Evolutionary conservation across 2,113 vertebrate species (phyloP).

Genomic region (Halcyon senegalensis): DNA sequence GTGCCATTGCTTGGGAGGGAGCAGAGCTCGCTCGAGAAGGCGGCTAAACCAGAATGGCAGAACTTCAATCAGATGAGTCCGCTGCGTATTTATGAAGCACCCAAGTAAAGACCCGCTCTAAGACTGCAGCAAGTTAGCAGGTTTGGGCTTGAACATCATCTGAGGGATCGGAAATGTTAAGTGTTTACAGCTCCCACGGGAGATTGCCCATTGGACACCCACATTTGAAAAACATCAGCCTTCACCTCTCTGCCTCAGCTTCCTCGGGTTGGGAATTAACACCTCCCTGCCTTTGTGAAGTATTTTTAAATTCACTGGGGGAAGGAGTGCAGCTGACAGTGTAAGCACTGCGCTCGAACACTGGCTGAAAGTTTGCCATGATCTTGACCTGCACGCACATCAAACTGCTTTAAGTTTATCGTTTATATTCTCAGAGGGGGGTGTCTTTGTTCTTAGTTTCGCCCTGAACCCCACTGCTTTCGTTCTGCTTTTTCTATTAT

Average conservation of each 20-base stretch:
- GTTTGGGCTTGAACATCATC: background rate
- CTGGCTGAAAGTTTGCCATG: background rate
- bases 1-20: background rate
- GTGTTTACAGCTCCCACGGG: background rate
- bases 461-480: background rate
- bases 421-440: background rate
- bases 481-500: background rate
- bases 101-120: background rate
- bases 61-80: background rate
- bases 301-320: background rate
- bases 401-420: background rate
- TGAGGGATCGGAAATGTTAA: background rate
- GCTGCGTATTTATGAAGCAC: background rate
- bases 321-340: background rate
- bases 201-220: background rate
- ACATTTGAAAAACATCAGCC: background rate
- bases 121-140: background rate
- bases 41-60: background rate
- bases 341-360: background rate
- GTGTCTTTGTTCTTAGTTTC: background rate
- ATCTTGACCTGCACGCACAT: background rate
- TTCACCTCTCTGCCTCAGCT: background rate
- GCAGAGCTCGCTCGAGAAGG: background rate
- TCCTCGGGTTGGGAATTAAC: background rate
- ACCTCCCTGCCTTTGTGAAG: background rate